Evolutionary conservation across 2,113 vertebrate genomes (phyloP).

Genomic region (Amazona guildingii): DNA sequence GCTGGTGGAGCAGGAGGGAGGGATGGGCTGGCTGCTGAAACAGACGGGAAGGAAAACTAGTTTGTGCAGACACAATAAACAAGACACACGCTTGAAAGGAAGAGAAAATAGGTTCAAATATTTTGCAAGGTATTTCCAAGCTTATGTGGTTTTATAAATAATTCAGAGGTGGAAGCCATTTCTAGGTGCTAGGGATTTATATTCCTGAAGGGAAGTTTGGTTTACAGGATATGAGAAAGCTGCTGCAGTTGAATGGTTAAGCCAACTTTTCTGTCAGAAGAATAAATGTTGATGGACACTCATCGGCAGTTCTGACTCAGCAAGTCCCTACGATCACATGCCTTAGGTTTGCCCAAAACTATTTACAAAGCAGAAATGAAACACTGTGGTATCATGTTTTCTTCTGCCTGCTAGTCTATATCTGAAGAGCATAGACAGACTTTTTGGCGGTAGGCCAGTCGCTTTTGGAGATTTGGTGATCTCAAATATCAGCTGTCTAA

Average conservation of each 20-base stretch:
- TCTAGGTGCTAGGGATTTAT: neutral
- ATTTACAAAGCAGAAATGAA: neutral
- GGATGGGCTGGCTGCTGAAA: slow-evolving; percentile 5
- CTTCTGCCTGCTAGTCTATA: neutral
- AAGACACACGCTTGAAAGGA: neutral
- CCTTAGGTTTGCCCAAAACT: neutral
- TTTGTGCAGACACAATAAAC: neutral
- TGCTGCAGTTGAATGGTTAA: neutral
- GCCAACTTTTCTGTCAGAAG: neutral
- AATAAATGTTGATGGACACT: neutral
- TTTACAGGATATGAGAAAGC: neutral
- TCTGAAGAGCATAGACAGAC: neutral
- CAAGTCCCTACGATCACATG: neutral
- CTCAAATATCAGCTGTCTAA: neutral
- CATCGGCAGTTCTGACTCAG: neutral
- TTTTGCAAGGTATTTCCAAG: neutral
- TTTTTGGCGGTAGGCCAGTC: neutral
- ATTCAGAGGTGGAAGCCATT: neutral
- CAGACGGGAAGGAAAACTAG: neutral
- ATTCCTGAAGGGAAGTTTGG: neutral
- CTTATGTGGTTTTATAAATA: neutral
- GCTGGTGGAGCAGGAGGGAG: slow-evolving; percentile 43
- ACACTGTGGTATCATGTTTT: neutral
- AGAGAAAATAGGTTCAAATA: neutral
- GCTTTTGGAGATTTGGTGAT: neutral